Evolutionary conservation across 2,113 vertebrate species (phyloP).

Genomic region (Odocoileus virginianus): DNA sequence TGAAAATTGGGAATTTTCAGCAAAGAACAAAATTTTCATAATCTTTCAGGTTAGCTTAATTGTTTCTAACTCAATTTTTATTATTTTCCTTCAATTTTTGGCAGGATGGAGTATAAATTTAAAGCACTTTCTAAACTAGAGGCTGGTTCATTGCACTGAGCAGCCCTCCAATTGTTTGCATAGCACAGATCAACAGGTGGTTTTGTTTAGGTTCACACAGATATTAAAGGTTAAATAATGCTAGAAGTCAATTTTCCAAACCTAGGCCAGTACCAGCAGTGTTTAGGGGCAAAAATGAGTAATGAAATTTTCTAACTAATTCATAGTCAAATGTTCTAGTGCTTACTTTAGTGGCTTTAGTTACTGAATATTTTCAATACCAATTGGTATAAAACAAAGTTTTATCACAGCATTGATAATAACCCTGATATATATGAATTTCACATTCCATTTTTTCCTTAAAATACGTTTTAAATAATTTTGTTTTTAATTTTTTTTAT

Average conservation of each 20-base stretch:
- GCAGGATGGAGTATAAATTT: neutral
- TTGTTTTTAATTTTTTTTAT: neutral
- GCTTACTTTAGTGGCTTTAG: neutral
- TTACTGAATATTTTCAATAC: neutral
- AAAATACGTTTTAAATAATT: neutral
- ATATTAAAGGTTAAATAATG: neutral
- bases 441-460: neutral
- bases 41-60: neutral
- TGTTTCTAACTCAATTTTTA: neutral
- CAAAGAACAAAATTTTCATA: neutral
- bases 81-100: neutral
- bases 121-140: neutral
- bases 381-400: neutral
- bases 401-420: neutral
- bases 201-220: neutral
- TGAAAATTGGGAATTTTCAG: neutral
- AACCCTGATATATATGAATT: neutral
- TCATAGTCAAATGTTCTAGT: neutral
- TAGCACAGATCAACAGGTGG: neutral
- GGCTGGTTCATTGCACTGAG: accelerated
- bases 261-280: neutral
- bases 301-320: neutral
- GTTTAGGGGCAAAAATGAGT: neutral
- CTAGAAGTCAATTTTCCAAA: neutral
- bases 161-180: neutral